phyloP scores from a whole-genome alignment of 2,888 invertebrate genomes.

The Nephrotoma guestfalica region DNA sequence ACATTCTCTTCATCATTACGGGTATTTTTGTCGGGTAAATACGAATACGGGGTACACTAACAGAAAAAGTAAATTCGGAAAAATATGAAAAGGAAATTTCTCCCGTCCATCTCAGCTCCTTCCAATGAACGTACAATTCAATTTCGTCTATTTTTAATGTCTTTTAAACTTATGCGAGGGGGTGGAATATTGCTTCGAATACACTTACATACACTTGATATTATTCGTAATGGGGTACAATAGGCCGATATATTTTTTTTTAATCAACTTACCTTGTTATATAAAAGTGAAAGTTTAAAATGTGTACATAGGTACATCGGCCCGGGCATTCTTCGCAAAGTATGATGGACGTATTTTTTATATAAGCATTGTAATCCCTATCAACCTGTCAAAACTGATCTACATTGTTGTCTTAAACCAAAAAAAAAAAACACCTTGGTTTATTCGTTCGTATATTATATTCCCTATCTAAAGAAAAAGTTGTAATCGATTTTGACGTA shows the following conservation, averaged over 20 bases:
- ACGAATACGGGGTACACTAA: neutral
- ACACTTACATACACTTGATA: neutral
- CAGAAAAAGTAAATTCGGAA: neutral
- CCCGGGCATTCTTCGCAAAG: neutral
- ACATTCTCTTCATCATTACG: neutral
- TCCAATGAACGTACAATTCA: neutral
- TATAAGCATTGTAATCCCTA: neutral
- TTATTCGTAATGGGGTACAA: neutral
- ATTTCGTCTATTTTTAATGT: neutral
- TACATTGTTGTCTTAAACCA: neutral
- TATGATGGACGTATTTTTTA: neutral
- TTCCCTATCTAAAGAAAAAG: neutral
- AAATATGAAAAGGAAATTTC: neutral
- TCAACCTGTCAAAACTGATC: neutral
- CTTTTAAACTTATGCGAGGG: neutral
- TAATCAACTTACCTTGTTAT: neutral
- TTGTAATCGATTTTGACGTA: neutral
- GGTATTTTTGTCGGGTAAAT: neutral
- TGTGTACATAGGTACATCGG: neutral
- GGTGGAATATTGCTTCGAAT: neutral
- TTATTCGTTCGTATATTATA: neutral
- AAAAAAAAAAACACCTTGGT: neutral
- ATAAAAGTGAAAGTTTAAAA: neutral
- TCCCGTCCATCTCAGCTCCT: neutral
- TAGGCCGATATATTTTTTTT: neutral